Evolutionary conservation across 2,797 vertebrate genomes (phyloP).

Genomic region (Phrynocephalus forsythii): DNA sequence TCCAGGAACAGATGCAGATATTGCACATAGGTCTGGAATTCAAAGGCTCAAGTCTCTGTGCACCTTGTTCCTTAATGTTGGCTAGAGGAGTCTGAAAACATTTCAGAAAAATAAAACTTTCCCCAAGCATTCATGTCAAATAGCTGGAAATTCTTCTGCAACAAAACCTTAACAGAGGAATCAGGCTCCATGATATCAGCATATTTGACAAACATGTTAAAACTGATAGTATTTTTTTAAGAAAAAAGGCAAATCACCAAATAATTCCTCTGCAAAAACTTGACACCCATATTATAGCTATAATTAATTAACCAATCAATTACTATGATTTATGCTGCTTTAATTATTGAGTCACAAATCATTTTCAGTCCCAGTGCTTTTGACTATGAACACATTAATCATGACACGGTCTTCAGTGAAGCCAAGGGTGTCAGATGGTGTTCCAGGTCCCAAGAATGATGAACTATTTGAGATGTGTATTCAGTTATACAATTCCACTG

Average conservation of each 20-base stretch:
- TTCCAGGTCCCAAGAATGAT: constrained; percentile 54
- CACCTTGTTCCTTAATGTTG: too few species aligned
- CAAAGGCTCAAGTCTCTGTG: background rate
- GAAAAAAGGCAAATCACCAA: constrained; percentile 63
- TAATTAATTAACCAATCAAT: constrained; percentile 82
- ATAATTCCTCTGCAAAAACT: constrained; percentile 73
- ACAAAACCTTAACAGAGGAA: background rate
- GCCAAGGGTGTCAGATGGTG: constrained; percentile 63
- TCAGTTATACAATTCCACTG: background rate
- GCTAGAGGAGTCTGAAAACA: too few species aligned
- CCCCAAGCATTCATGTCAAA: background rate
- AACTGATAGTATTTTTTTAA: background rate
- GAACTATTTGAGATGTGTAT: constrained; percentile 27
- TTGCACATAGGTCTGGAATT: background rate
- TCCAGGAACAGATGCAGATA: too few species aligned
- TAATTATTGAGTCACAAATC: constrained; percentile 79
- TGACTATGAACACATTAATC: constrained; percentile 76
- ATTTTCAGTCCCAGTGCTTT: constrained; percentile 77
- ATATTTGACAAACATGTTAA: constrained; percentile 12
- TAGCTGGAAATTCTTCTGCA: background rate
- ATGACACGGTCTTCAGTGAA: constrained; percentile 59
- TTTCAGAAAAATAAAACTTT: too few species aligned
- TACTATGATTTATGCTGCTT: constrained; percentile 78
- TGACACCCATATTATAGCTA: constrained; percentile 60
- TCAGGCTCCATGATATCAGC: background rate